Base-by-base conservation (phyloP, 2,113 vertebrate genomes). In the Enhydra lutris region DNA sequence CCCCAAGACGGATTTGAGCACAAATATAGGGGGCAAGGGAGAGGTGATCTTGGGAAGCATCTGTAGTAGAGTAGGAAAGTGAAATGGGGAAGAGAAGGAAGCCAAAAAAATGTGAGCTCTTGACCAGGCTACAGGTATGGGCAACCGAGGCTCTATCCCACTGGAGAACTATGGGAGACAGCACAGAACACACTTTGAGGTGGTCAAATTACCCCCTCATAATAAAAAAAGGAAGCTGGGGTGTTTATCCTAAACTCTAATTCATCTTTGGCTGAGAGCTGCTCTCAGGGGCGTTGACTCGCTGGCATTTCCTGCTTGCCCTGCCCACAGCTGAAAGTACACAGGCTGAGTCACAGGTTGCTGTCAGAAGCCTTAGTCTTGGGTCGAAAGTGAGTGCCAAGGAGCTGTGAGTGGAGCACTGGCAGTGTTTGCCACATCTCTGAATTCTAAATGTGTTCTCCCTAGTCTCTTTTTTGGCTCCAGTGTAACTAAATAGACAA, bases 361-460 rank as follows among this genome's bases (percentile, higher is more conserved):
- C 29, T 12, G 34, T 15, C 34, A 59, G 86, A 82, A 89, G 39
- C 10, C 36, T 93, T 73, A 39, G 63, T 79, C 82, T 82, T 63
- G 21, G 31, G 13, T 47, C 31, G 9, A 42, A 73, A 89, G 29
- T 36, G 29, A 61, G 55, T 57, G 26, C 87, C 83, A 86, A 89
- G 45, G 79, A 45, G 26, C 76, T 84, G 29, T 81, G 85, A 88
- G 69, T 73, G 31, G 69, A 50, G 20, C 94, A 63, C 34, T 63
- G 65, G 52, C 15, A 73, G 36, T 39, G 24, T 94, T 82, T 61
- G 50, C 82, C 65, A 91, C 20, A 4, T 92, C 45, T 84, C 89
- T 85, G 78, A 90, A 95, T 96, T 94, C 57, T 84, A 95, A 96
- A 61, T 81, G 24, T 83, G 57, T 86, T 81, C 92, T 94, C 89